Conservation (phyloP, 2,113 vertebrate genomes). For the Pungitius pungitius region DNA sequence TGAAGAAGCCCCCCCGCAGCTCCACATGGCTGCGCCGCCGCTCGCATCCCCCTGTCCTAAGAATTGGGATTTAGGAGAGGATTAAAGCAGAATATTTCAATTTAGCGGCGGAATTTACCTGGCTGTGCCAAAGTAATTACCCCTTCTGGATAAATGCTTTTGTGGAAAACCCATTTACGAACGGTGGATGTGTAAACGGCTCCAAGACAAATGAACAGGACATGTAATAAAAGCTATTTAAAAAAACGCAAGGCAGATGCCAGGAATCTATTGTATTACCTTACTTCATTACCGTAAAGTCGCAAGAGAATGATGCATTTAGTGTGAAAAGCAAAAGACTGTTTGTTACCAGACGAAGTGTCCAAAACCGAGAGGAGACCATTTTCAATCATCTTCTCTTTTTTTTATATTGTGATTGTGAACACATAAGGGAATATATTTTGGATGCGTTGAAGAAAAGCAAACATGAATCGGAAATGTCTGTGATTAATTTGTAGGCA, state of each 20-base stretch:
- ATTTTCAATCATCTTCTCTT: neutral
- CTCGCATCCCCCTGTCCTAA: conserved; percentile 53
- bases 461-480: neutral
- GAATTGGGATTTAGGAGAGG: conserved; percentile 64
- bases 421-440: neutral
- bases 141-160: conserved; percentile 58
- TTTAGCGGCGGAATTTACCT: conserved; percentile 67
- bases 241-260: conserved; percentile 34
- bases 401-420: neutral
- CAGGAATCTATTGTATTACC: conserved; percentile 35
- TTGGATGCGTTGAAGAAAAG: neutral
- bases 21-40: conserved; percentile 54
- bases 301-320: conserved; percentile 17
- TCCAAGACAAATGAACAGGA: conserved; percentile 50
- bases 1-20: conserved; percentile 62
- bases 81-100: conserved; percentile 74
- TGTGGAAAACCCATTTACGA: conserved; percentile 52
- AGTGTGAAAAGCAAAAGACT: neutral
- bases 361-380: neutral
- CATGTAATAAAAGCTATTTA: conserved; percentile 61
- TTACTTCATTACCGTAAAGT: conserved; percentile 32
- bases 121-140: conserved; percentile 69
- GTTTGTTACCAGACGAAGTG: neutral
- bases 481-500: neutral
- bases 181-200: conserved; percentile 32